These are phyloP conservation scores for Drosophila orosa DNA, from an alignment of 1,140 invertebrate genomes.

Conservation along the genomic window DNA sequence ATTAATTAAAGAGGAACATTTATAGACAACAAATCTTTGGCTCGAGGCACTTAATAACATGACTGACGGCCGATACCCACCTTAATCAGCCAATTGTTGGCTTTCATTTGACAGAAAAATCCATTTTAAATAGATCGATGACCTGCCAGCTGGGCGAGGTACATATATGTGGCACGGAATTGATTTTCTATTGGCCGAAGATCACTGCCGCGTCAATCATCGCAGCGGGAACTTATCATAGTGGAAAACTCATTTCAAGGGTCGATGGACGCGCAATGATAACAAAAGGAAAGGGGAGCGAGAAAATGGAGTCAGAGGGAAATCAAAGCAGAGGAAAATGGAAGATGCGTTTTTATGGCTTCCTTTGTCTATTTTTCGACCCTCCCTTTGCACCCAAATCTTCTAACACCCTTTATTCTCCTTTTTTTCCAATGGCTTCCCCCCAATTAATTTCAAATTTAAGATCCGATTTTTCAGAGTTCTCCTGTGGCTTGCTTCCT, in stretches of 20 bases:
- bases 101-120: conserved; percentile 28
- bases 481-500: neutral
- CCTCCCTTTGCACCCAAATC: conserved; percentile 1
- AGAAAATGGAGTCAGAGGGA: neutral
- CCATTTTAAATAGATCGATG: conserved; percentile 22
- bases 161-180: neutral
- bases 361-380: conserved; percentile 6
- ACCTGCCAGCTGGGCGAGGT: neutral
- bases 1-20: neutral
- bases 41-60: neutral
- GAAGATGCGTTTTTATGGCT: conserved; percentile 27
- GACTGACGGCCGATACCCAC: conserved; percentile 3
- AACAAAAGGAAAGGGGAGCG: conserved; percentile 11
- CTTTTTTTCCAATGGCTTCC: neutral
- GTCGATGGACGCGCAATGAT: conserved; percentile 44
- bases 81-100: neutral
- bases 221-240: conserved; percentile 24
- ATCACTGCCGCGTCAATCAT: conserved; percentile 32
- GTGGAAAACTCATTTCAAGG: conserved; percentile 28
- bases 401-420: neutral
- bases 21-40: neutral
- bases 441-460: neutral
- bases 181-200: conserved; percentile 15
- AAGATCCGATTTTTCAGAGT: neutral
- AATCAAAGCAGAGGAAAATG: conserved; percentile 37